Evolutionary conservation across 2,113 vertebrate genomes (phyloP), one percentile per base, ranked within the genome.

Genomic region (Arizona elegans): DNA sequence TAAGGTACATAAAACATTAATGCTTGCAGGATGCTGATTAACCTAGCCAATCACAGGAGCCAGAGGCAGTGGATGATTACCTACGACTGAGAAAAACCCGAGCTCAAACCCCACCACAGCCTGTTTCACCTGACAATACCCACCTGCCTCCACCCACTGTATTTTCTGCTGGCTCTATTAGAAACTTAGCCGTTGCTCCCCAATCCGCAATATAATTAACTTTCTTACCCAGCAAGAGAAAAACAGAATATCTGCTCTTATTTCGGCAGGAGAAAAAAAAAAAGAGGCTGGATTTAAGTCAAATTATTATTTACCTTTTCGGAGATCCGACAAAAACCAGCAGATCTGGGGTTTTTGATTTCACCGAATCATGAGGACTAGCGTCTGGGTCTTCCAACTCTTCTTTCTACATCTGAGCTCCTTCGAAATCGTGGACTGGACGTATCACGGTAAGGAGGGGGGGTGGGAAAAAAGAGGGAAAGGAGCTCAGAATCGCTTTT

Each of bases 361-460:
- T 19, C 95, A 95, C 96, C 0, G 89, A 8, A 19, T 38, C 81
- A 97, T 96, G 97, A 59, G 15, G 91, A 0, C 90, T 47, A 1
- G 58, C 17, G 12, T 23, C 0, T 86, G 13, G 1, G 24, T 95
- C 33, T 23, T 96, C 43, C 56, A 86, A 0, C 92, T 97, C 62
- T 62, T 97, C 86, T 94, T 97, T 91, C 3, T 91, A 26, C 3
- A 15, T 0, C 94, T 81, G 1, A 8, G 93, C 88, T 56, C 3
- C 75, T 70, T 91, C 13, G 91, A 96, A 19, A 10, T 92, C 0
- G 0, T 89, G 0, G 52, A 94, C 0, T 98, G 98, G 98, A 96
- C 97, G 0, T 98, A 98, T 92, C 56, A 96, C 96, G 97, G 98
- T 98, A 97, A 97, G 26, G 8, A 38, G 26, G 43, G 8, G 23